Evolutionary conservation across 2,888 invertebrate genomes (phyloP), one percentile per base, ranked within the genome.

Genomic region (Acrobasis consociella): DNA sequence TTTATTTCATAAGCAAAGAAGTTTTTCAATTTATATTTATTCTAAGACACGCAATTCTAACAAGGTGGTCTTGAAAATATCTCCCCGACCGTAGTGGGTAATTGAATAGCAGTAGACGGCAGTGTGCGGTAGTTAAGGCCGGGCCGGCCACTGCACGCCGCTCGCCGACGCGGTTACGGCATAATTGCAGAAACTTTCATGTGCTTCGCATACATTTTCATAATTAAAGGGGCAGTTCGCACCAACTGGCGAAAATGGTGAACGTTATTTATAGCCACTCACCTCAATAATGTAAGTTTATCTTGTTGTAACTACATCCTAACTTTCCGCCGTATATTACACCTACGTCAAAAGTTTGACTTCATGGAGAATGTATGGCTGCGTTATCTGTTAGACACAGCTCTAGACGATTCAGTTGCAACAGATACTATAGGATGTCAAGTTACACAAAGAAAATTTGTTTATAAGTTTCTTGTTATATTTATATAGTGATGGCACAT

Each of bases 161-260:
- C 69, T 67, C 66, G 65, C 69, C 80, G 77, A 73, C 71, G 73
- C 77, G 82, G 79, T 84, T 76, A 77, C 77, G 81, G 80, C 84
- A 86, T 91, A 90, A 90, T 91, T 91, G 89, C 90, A 87, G 83
- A 87, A 90, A 91, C 89, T 91, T 91, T 89, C 90, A 87, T 90
- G 89, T 88, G 89, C 90, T 88, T 81, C 82, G 91, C 91, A 91
- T 91, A 91, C 87, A 91, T 91, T 90, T 90, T 91, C 89, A 90
- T 91, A 91, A 90, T 90, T 89, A 90, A 88, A 89, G 86, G 85
- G 86, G 82, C 85, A 85, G 85, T 86, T 87, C 81, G 79, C 85
- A 85, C 85, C 86, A 85, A 89, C 85, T 86, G 86, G 79, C 77
- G 72, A 75, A 80, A 78, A 78, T 78, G 73, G 74, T 73, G 74